Base-by-base conservation (phyloP, 2,797 vertebrate species). In the Eleutherodactylus coqui region DNA sequence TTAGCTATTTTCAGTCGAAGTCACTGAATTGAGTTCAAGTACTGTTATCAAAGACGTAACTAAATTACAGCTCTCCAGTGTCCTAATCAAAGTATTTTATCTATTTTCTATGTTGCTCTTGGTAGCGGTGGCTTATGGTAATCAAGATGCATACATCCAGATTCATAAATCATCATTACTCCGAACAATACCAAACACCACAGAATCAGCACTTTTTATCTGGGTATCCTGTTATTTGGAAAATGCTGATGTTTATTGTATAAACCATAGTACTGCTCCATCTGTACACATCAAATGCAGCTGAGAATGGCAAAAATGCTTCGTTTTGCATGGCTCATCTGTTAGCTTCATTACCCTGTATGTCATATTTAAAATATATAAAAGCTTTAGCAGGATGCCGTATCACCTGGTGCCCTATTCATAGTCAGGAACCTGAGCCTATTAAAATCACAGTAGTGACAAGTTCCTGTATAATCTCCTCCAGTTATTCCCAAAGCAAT, bases 151-250 rank as follows among this genome's bases (percentile, higher is more conserved):
- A 87, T 87, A 81, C 86, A 84, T 76, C 69, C 58, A 83, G 41
- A 87, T 87, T 85, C 86, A 87, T 87, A 87, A 87, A 87, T 87
- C 82, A 85, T 87, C 82, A 85, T 84, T 87, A 85, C 11, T 34
- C 32, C 34, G 70, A 87, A 87, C 77, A 87, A 87, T 80, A 79
- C 67, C 75, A 87, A 62, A 72, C 77, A 81, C 76, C 55, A 81
- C 53, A 27, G 76, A 87, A 81, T 87, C 82, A 87, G 82, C 86
- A 75, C 77, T 84, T 87, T 79, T 87, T 84, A 79, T 84, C 77
- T 76, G 76, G 32, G 60, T 84, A 75, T 82, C 43, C 82, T 80
- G 82, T 80, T 87, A 85, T 87, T 87, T 81, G 69, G 34, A 85
- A 85, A 84, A 76, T 67, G 86, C 86, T 87, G 86, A 87, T 87